Percentiles rank a stretch among this genome's conserved stretches.
Conservation (phyloP, 2,113 vertebrate species). For the Equus quagga region DNA sequence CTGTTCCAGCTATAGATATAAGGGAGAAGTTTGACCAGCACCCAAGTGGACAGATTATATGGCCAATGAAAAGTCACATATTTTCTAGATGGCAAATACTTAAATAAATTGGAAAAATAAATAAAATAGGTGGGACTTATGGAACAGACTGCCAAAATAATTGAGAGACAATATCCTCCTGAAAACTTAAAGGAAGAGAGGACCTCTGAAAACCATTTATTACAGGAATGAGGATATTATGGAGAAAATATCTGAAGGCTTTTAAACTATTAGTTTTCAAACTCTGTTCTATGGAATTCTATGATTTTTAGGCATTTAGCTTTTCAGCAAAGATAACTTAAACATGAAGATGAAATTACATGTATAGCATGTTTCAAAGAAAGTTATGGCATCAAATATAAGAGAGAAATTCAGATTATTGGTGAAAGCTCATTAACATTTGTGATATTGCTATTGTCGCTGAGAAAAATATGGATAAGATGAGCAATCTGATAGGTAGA, state of each 20-base stretch:
- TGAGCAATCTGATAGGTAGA: not conserved
- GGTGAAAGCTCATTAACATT: not conserved
- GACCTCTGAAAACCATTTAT: not conserved
- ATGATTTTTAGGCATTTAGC: not conserved
- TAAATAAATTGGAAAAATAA: not conserved
- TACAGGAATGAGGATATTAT: not conserved
- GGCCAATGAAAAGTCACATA: not conserved
- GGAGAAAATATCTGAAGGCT: not conserved
- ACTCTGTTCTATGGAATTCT: not conserved
- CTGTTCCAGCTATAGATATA: not conserved
- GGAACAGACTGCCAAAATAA: not conserved
- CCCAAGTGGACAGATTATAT: not conserved
- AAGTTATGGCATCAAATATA: not conserved
- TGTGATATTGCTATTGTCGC: not conserved
- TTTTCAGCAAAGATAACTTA: not conserved
- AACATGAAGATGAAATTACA: not conserved
- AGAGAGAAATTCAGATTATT: not conserved
- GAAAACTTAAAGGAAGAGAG: not conserved
- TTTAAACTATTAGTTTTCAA: slow-evolving; percentile 16
- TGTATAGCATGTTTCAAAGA: not conserved
- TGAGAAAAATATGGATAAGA: slow-evolving; percentile 1
- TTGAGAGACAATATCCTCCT: not conserved
- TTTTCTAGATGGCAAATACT: not conserved
- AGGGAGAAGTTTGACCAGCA: not conserved
- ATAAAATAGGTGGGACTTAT: not conserved